Percentiles rank a stretch among this genome's conserved stretches.
Conservation (phyloP, 2,797 vertebrate genomes). For the Huso huso region DNA sequence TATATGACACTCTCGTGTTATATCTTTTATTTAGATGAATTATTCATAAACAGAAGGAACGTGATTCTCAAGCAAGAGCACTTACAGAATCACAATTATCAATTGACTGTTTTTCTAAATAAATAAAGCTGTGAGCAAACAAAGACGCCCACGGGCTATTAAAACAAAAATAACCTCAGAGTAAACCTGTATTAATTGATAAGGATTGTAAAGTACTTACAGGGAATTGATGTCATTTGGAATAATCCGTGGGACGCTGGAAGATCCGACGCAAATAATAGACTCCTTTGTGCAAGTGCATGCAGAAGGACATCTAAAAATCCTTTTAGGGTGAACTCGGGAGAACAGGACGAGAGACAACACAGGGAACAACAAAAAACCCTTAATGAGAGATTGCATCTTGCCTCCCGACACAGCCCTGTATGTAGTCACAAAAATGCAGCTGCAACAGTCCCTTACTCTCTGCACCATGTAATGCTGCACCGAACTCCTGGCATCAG, state of each 20-base stretch:
- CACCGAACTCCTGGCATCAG: conserved; percentile 82
- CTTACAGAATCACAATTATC: too few relatives aligned
- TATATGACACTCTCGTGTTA: too few relatives aligned
- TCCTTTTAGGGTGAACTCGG: conserved; percentile 55
- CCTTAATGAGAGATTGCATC: conserved; percentile 54
- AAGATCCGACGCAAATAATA: conserved; percentile 88
- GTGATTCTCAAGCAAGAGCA: too few relatives aligned
- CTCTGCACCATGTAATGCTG: conserved; percentile 71
- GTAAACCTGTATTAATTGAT: too few relatives aligned
- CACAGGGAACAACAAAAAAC: conserved; percentile 47
- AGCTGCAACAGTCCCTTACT: conserved; percentile 40
- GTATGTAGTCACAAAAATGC: conserved; percentile 36
- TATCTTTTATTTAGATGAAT: too few relatives aligned
- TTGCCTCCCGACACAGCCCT: conserved; percentile 35
- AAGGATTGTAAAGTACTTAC: conserved; percentile 57
- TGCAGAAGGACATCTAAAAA: conserved; percentile 69
- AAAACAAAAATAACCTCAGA: too few relatives aligned
- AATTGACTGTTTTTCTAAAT: too few relatives aligned
- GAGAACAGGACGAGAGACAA: conserved; percentile 52
- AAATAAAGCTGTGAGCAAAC: too few relatives aligned
- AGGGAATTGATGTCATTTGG: conserved; percentile 82
- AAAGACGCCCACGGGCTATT: too few relatives aligned
- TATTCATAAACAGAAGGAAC: too few relatives aligned
- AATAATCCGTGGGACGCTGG: conserved; percentile 65
- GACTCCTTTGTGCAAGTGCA: conserved; percentile 94